Evolutionary conservation across 2,797 vertebrate genomes (phyloP).

Genomic region (Hirundo rustica): DNA sequence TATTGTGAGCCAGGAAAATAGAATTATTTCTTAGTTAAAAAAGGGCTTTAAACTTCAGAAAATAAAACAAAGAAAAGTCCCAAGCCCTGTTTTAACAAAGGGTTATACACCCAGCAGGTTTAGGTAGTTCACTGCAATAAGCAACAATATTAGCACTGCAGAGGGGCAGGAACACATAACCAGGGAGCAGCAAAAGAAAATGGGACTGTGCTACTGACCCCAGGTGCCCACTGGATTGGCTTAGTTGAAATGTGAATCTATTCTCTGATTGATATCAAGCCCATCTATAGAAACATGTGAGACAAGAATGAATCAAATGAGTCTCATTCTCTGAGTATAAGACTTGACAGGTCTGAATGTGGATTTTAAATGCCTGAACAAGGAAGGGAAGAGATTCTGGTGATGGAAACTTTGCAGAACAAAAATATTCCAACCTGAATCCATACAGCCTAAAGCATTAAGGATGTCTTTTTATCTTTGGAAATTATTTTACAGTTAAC

Average conservation of each 20-base stretch:
- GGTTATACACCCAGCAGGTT: neutral
- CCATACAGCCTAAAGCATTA: neutral
- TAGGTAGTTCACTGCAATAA: neutral
- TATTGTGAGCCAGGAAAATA: neutral
- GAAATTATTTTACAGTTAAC: slow-evolving; percentile 38
- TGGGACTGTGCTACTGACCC: neutral
- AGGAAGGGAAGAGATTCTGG: neutral
- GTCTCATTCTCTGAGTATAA: neutral
- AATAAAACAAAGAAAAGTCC: neutral
- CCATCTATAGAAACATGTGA: neutral
- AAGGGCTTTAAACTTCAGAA: neutral
- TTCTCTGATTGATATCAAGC: neutral
- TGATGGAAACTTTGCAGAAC: slow-evolving; percentile 3
- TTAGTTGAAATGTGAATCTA: neutral
- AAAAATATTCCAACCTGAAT: neutral
- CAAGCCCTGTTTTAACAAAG: neutral
- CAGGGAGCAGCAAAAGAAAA: neutral
- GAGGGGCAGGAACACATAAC: neutral
- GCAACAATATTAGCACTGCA: neutral
- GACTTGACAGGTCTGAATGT: slow-evolving; percentile 12
- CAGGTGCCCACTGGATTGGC: neutral
- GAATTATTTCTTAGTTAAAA: neutral
- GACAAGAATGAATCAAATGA: neutral
- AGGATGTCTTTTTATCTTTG: neutral
- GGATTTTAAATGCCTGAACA: slow-evolving; percentile 12